Evolutionary conservation across 2,888 invertebrate species (phyloP).

Genomic region (Deilephila elpenor): DNA sequence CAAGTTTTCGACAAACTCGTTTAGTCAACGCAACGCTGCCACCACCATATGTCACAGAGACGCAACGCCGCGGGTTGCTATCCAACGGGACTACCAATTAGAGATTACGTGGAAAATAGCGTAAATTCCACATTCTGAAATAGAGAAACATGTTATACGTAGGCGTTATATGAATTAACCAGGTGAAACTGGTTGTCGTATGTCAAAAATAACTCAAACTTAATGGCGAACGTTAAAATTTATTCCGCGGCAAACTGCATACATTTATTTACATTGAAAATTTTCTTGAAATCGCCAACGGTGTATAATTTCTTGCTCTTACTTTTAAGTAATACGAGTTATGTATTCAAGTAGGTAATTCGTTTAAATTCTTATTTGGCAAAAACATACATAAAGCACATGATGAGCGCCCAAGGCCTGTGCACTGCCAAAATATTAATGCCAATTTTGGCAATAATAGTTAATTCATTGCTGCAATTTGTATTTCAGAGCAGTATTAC

Average conservation of each 20-base stretch:
- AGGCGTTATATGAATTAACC: constrained; percentile 29
- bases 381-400: not conserved
- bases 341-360: not conserved
- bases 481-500: not conserved
- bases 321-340: not conserved
- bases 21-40: not conserved
- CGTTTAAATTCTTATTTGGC: not conserved
- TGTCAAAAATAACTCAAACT: constrained; percentile 1
- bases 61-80: constrained; percentile 50
- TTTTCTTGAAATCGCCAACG: not conserved
- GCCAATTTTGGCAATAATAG: not conserved
- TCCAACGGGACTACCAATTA: constrained; percentile 70
- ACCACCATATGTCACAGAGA: constrained; percentile 28
- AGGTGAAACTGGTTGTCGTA: not conserved
- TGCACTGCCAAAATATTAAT: not conserved
- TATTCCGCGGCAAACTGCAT: not conserved
- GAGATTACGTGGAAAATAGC: constrained; percentile 69
- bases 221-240: constrained; percentile 3
- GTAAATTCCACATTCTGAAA: constrained; percentile 51
- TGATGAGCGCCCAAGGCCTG: not conserved
- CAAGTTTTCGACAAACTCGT: constrained; percentile 1
- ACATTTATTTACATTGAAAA: not conserved
- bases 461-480: not conserved
- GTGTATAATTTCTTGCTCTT: not conserved
- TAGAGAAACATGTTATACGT: constrained; percentile 12